phyloP scores from a whole-genome alignment of 2,888 invertebrate species.

The Polyommatus icarus region DNA sequence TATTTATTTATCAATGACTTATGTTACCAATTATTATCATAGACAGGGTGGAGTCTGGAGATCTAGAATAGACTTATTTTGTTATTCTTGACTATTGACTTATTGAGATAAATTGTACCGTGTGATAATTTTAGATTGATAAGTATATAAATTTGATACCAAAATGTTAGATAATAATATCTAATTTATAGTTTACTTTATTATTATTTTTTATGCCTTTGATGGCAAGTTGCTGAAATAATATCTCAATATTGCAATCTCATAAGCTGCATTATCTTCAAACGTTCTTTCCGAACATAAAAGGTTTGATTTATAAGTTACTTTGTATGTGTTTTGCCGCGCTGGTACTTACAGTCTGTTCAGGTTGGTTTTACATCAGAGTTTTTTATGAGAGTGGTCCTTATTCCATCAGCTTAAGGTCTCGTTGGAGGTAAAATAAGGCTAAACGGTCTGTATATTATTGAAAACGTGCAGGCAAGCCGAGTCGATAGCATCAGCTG shows the following conservation, averaged over 20 bases:
- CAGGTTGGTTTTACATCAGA: neutral
- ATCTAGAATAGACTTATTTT: neutral
- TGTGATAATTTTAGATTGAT: neutral
- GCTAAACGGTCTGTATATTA: neutral
- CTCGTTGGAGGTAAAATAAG: neutral
- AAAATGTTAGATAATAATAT: neutral
- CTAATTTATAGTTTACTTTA: neutral
- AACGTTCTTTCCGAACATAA: neutral
- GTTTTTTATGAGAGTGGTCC: neutral
- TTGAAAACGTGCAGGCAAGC: slow-evolving; percentile 37
- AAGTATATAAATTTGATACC: neutral
- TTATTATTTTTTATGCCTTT: neutral
- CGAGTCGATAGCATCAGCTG: slow-evolving; percentile 46
- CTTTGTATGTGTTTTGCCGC: slow-evolving; percentile 26
- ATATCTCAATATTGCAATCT: slow-evolving; percentile 6
- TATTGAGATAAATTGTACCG: neutral
- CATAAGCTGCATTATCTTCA: slow-evolving; percentile 3
- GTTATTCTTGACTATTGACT: neutral
- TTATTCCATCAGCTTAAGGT: neutral
- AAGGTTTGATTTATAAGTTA: slow-evolving; percentile 26
- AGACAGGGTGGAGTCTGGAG: neutral
- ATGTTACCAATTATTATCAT: neutral
- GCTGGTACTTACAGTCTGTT: neutral
- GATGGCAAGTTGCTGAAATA: neutral
- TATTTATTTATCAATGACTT: neutral